Base-by-base conservation (phyloP, 2,113 vertebrate genomes). In the Hemibagrus wyckioides region DNA sequence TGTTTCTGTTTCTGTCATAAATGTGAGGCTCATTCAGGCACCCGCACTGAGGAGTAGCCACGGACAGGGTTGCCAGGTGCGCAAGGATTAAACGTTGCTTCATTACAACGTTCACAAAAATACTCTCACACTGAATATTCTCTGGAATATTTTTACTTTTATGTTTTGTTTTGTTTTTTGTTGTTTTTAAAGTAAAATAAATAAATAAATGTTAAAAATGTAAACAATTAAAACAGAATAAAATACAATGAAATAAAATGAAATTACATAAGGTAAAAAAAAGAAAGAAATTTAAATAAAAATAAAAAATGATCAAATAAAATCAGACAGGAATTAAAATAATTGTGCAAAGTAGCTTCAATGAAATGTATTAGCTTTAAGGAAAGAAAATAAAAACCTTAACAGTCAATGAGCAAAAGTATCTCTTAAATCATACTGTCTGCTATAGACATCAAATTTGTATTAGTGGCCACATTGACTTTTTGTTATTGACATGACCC, bases 1-100 rank as follows among this genome's bases (percentile, higher is more conserved):
- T 67, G 48, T 52, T 52, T 52, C 41, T 67, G 82, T 30, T 86
- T 73, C 63, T 73, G 79, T 87, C 85, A 87, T 36, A 30, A 79
- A 50, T 30, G 52, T 39, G 17, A 13, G 54, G 52, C 4, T 57
- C 52, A 80, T 57, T 80, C 52, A 80, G 30, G 6, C 76, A 54
- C n/a, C 50, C 76, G 79, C 79, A 39, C 48, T 19, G 17, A 81
- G 63, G 59, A 69, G 52, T 48, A 23, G 25, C 36, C 44, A 28
- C 59, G 71, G 33, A 25, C 13, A 80, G 4, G 79, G 79, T 80
- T 80, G 79, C 79, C 79, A 80, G 54, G 79, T 80, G 10, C 14
- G 5, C 79, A 23, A 23, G 2, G 54, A 79, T 21, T 4, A 54
- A 8, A 0, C 50, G 0, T 10, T 0, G 8, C 30, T 17, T 17